These are phyloP conservation scores for Babylonia areolata DNA, from an alignment of 1,140 invertebrate species.

Conservation along the genomic window DNA sequence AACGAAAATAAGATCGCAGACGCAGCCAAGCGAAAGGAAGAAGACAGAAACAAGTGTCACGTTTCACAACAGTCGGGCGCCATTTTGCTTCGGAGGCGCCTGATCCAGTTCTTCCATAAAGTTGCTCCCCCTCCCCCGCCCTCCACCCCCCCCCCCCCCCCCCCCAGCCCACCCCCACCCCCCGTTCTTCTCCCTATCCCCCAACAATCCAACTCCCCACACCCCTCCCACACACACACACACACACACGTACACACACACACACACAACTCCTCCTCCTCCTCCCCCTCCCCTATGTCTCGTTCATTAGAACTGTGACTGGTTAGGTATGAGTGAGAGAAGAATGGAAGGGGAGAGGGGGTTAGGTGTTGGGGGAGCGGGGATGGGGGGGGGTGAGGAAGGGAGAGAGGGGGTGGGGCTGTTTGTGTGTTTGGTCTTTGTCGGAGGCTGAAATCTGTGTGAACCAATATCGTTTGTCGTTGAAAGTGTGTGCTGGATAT, in stretches of 20 bases:
- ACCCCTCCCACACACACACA: no score
- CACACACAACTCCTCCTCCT: no score
- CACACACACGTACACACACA: no score
- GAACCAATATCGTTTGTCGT: background rate
- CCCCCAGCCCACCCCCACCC: background rate
- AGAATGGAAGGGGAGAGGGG: background rate
- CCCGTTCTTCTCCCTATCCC: background rate
- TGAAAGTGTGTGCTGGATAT: background rate
- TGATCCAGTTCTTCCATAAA: conserved; percentile 1
- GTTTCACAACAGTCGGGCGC: conserved; percentile 24
- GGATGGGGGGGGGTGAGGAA: background rate
- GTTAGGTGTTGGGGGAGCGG: background rate
- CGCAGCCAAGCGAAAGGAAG: conserved; percentile 13
- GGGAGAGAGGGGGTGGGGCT: background rate
- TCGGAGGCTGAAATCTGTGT: background rate
- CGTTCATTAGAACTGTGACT: background rate
- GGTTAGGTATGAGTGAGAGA: background rate
- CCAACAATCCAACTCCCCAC: no score
- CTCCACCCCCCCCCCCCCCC: background rate
- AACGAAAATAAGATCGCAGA: conserved; percentile 25
- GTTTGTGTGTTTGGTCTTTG: background rate
- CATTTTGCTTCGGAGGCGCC: conserved; percentile 1
- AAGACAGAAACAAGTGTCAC: conserved; percentile 23
- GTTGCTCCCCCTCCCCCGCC: background rate
- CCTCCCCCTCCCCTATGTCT: background rate